These are phyloP conservation scores for Gorilla gorilla DNA, from an alignment of 2,113 vertebrate genomes.

Conservation along the genomic window DNA sequence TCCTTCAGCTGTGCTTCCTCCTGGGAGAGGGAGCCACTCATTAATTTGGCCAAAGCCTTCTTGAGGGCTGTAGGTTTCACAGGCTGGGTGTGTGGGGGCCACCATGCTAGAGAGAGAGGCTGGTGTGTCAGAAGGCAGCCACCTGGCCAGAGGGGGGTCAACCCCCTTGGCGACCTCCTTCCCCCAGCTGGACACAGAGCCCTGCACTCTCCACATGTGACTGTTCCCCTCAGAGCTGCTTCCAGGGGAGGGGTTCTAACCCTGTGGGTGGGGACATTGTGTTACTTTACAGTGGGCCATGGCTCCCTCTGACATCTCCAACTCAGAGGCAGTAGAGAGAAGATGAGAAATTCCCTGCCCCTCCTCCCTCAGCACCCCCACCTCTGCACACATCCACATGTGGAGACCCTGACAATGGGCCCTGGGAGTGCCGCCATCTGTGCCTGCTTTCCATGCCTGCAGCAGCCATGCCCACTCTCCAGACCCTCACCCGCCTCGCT, in stretches of 20 bases:
- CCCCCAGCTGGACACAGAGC: no score
- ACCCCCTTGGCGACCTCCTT: no score
- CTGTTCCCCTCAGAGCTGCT: no score
- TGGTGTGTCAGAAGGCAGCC: not conserved
- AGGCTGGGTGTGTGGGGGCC: not conserved
- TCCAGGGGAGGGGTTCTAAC: no score
- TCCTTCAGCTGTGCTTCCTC: not conserved
- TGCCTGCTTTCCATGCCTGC: fast-evolving
- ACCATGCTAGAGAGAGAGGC: not conserved
- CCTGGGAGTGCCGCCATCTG: not conserved
- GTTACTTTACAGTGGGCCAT: no score
- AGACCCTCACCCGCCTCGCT: not conserved
- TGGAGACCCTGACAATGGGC: no score
- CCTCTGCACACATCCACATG: no score
- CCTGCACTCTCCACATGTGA: no score
- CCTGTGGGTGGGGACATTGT: no score
- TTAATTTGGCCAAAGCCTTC: not conserved
- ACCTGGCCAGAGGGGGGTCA: not conserved
- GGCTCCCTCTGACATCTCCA: no score
- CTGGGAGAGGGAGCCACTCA: not conserved
- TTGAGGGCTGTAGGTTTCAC: not conserved
- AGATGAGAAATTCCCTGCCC: not conserved
- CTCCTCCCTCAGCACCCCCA: no score
- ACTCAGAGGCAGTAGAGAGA: no score
- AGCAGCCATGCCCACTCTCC: fast-evolving